These are phyloP conservation scores for Acrossocheilus wenchowensis DNA, from an alignment of 2,797 vertebrate species.

Conservation along the genomic window DNA sequence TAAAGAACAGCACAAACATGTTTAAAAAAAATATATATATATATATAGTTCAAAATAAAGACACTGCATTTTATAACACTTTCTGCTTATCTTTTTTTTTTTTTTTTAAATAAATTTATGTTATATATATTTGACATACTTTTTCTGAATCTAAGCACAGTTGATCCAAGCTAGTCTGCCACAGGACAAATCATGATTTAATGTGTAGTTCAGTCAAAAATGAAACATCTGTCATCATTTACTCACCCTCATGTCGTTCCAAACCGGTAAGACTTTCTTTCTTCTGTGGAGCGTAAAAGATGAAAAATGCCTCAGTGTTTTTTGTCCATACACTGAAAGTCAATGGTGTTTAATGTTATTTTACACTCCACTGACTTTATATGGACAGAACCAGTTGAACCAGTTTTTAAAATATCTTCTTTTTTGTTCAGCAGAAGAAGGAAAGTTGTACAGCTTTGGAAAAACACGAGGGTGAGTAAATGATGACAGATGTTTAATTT, in stretches of 20 bases:
- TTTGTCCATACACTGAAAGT: not conserved
- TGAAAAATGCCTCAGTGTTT: not conserved
- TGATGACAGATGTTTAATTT: not conserved
- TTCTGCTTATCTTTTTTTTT: not conserved
- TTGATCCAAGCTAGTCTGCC: not conserved
- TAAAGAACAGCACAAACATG: not conserved
- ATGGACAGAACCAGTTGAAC: not conserved
- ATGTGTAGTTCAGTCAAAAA: not conserved
- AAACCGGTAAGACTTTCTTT: slow-evolving; percentile 1
- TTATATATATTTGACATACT: not conserved
- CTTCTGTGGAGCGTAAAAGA: not conserved
- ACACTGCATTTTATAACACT: not conserved
- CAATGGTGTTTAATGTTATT: not conserved
- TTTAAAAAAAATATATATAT: not conserved
- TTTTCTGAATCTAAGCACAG: not conserved
- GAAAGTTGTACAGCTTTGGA: not conserved
- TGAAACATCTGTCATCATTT: slow-evolving; percentile 5
- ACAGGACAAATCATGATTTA: not conserved
- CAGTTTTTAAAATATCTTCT: not conserved
- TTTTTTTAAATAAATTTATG: no score
- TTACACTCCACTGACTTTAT: not conserved
- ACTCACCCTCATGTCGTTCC: not conserved
- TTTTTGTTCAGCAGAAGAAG: not conserved
- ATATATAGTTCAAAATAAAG: not conserved
- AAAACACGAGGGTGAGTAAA: not conserved